Percentiles rank a stretch among this genome's conserved stretches.
These are phyloP conservation scores for Lepidurus arcticus DNA, from an alignment of 1,140 invertebrate species.

Conservation along the genomic window DNA sequence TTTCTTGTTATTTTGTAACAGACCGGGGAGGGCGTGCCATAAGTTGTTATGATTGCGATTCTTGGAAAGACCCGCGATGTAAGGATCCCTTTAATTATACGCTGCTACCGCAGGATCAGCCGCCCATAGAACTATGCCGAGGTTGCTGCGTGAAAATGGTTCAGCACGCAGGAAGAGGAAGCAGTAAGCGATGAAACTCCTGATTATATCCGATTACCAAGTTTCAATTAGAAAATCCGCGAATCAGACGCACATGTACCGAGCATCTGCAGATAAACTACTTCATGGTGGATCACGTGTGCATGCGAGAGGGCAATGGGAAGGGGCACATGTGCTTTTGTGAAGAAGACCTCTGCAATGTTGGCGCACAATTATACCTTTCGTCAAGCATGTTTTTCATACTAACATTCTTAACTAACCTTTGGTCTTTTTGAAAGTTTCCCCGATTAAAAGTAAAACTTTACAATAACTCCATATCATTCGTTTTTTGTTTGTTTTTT, in stretches of 20 bases:
- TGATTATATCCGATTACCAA: neutral
- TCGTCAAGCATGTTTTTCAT: neutral
- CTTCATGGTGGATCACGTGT: slow-evolving; percentile 96
- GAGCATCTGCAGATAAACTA: slow-evolving; percentile 89
- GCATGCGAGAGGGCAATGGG: slow-evolving; percentile 95
- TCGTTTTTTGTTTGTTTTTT: neutral
- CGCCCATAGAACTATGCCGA: slow-evolving; percentile 75
- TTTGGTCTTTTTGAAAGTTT: neutral
- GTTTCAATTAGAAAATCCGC: slow-evolving; percentile 46
- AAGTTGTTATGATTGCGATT: slow-evolving; percentile 89
- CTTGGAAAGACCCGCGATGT: slow-evolving; percentile 77
- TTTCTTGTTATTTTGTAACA: slow-evolving; percentile 1
- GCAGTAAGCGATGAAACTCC: slow-evolving; percentile 40
- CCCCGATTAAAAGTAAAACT: neutral
- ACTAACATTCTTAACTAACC: neutral
- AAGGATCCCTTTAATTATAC: slow-evolving; percentile 91
- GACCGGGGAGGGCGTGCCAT: slow-evolving; percentile 63
- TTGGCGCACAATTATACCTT: slow-evolving; percentile 32
- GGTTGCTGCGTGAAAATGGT: slow-evolving; percentile 94
- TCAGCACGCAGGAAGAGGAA: slow-evolving; percentile 77
- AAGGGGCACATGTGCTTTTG: slow-evolving; percentile 97
- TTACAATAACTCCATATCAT: slow-evolving; percentile 16
- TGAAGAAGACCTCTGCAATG: slow-evolving; percentile 92
- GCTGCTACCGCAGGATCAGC: slow-evolving; percentile 71
- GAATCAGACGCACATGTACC: slow-evolving; percentile 81